Evolutionary conservation across 2,113 vertebrate species (phyloP).

Genomic region (Boleophthalmus pectinirostris): DNA sequence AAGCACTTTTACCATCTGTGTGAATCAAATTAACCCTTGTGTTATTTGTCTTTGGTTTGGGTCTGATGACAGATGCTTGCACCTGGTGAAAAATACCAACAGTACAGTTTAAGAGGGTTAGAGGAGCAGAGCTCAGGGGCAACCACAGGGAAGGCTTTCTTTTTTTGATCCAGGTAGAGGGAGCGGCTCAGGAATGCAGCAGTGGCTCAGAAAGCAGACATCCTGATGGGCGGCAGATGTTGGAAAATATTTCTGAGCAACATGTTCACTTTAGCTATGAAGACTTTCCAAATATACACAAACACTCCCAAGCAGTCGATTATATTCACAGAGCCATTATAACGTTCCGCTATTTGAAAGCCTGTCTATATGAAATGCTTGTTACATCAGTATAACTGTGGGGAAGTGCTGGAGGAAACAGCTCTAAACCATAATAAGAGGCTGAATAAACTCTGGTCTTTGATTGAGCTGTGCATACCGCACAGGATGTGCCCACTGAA

Average conservation of each 20-base stretch:
- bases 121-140: conserved; percentile 53
- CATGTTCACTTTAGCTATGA: conserved; percentile 66
- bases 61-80: conserved; percentile 34
- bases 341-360: conserved; percentile 37
- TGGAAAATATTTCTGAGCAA: conserved; percentile 73
- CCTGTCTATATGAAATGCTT: conserved; percentile 1
- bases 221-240: conserved; percentile 78
- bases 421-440: conserved; percentile 59
- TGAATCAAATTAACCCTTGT: conserved; percentile 8
- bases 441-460: conserved; percentile 42
- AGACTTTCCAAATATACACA: conserved; percentile 53
- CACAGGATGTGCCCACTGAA: conserved; percentile 67
- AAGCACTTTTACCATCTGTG: conserved; percentile 8
- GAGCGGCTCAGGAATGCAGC: conserved; percentile 77
- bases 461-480: conserved; percentile 55
- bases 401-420: conserved; percentile 42
- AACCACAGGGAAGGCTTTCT: conserved; percentile 56
- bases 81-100: conserved; percentile 46
- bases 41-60: conserved; percentile 14
- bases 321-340: conserved; percentile 36
- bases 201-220: conserved; percentile 73
- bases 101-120: conserved; percentile 27
- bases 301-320: conserved; percentile 35
- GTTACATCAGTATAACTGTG: conserved; percentile 13
- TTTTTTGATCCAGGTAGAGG: conserved; percentile 71